A percentile compares a stretch with the other conserved stretches of the same genome.
Conservation (phyloP, 2,113 vertebrate species). For the Colaptes auratus region DNA sequence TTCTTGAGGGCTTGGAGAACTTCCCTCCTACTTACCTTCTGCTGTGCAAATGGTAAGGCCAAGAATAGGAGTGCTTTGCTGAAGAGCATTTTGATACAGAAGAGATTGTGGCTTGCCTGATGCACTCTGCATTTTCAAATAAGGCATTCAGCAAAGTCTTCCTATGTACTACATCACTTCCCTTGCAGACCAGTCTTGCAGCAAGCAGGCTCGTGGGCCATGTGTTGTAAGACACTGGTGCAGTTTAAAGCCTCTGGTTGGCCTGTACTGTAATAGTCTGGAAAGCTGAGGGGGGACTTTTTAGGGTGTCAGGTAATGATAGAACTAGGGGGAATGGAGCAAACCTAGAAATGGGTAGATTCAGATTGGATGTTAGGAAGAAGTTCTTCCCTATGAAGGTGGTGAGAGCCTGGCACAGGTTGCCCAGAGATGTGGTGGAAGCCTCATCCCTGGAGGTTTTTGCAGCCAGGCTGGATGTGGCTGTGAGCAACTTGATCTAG, state of each 20-base stretch:
- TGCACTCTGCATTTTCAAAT: background rate
- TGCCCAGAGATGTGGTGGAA: no score
- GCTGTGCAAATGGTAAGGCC: background rate
- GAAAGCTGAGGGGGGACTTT: background rate
- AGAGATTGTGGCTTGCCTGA: background rate
- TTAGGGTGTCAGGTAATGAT: no score
- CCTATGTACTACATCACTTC: accelerated
- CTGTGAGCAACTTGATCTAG: no score
- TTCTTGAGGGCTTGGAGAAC: background rate
- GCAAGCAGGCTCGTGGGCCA: background rate
- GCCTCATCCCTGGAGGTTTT: no score
- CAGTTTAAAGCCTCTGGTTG: background rate
- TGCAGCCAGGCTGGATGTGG: no score
- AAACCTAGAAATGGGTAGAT: no score
- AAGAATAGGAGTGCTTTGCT: background rate
- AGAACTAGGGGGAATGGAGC: no score
- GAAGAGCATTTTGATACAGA: background rate
- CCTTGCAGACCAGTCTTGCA: background rate
- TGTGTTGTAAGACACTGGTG: background rate
- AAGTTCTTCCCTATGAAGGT: no score
- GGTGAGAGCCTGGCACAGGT: no score
- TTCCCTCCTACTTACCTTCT: background rate
- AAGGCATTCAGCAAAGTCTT: background rate
- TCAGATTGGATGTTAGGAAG: no score
- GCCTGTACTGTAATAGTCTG: background rate